Evolutionary conservation across 2,797 vertebrate genomes (phyloP).

Genomic region (Lophius americanus): DNA sequence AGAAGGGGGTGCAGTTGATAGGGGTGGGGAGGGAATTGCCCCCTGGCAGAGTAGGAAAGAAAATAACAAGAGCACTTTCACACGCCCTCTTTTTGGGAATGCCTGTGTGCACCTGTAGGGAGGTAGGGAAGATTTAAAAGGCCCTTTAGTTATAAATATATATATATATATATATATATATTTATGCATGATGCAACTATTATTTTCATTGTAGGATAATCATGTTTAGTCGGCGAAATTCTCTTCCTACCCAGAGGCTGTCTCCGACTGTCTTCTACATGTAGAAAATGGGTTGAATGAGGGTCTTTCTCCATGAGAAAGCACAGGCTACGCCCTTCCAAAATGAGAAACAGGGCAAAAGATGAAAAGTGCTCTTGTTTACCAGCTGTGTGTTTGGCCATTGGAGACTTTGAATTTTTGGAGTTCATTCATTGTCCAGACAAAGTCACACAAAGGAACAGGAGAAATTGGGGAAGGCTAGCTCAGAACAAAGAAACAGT

Average conservation of each 20-base stretch:
- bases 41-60: conserved; percentile 68
- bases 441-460: conserved; percentile 61
- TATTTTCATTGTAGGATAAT: conserved; percentile 11
- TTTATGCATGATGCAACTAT: conserved; percentile 1
- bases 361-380: conserved; percentile 11
- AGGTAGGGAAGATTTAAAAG: conserved; percentile 8
- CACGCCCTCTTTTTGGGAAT: conserved; percentile 61
- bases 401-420: conserved; percentile 54
- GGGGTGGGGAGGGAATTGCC: conserved; percentile 27
- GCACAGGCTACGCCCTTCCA: conserved; percentile 64
- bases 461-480: conserved; percentile 48
- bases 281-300: conserved; percentile 30
- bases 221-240: conserved; percentile 18
- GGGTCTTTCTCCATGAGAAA: conserved; percentile 50
- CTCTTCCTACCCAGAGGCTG: conserved; percentile 13
- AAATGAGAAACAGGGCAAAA: conserved; percentile 33
- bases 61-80: conserved; percentile 76
- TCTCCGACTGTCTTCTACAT: conserved; percentile 37
- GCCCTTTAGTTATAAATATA: conserved; percentile 3
- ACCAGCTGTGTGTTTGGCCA: conserved; percentile 6
- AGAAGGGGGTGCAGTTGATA: conserved; percentile 49
- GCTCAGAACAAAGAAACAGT: conserved; percentile 65
- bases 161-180: too few species aligned
- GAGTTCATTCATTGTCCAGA: conserved; percentile 69
- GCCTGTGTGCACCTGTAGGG: conserved; percentile 72